Base-by-base conservation (phyloP, 2,888 invertebrate genomes). In the Ceratothoa steindachneri region DNA sequence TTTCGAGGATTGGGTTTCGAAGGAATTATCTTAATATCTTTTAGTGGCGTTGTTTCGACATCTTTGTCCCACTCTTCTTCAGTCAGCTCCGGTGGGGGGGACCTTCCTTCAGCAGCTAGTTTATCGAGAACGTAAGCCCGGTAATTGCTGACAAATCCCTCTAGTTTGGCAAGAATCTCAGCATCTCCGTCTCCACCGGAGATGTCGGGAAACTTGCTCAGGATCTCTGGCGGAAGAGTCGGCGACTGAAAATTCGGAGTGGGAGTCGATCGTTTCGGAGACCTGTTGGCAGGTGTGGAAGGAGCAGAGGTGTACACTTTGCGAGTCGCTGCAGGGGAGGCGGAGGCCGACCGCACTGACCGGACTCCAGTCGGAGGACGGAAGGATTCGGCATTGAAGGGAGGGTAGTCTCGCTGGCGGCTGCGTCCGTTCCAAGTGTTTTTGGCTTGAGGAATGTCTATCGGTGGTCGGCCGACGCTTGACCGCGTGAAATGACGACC, bases 401-500 rank as follows among this genome's bases (percentile, higher is more conserved):
- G 85, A 0, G 88, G 86, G 2, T 89, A 81, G 81, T 85, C 81
- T 77, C 83, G 82, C 78, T 83, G 81, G 24, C 84, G 83, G 31
- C 83, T 85, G 51, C 91, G 87, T 0, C 91, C 91, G 77, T 89
- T 89, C 92, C 92, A 92, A 0, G 92, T 92, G 81, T 90, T 90
- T 72, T 89, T 88, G 77, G 86, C 83, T 73, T 69, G 51, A 19
- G 69, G 65, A 24, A 22, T 60, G 19, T 22, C 60, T 5, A 60
- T 15, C 15, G 41, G 41, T 9, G 15, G 41, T 9, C 41, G 41
- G 41, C 7, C 5, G 41, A 41, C 70, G 19, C 67, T 29, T 15
- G 72, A 72, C 15, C 60, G 27, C 7, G 55, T 22, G 7, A 72
- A 76, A 29, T 31, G 72, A 9, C 24, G 60, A n/a, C 7, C 65